Conservation (phyloP, 2,113 vertebrate genomes). For the Microcebus jonahi region DNA sequence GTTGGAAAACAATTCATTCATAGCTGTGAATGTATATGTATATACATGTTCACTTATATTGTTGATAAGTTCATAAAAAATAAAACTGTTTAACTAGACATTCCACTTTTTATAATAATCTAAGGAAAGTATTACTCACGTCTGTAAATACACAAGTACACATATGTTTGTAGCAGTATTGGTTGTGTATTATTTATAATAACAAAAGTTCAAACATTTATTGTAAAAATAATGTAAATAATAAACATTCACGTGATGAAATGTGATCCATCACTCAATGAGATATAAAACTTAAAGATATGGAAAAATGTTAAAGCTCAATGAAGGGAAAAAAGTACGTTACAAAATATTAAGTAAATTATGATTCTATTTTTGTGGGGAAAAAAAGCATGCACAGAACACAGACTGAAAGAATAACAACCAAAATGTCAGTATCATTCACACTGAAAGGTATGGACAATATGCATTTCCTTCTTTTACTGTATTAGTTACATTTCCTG, state of each 20-base stretch:
- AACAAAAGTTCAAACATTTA: background rate
- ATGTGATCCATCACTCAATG: background rate
- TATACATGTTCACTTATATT: background rate
- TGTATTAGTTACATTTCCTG: background rate
- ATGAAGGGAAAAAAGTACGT: background rate
- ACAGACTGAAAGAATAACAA: background rate
- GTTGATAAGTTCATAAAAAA: background rate
- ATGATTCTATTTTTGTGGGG: background rate
- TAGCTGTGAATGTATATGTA: background rate
- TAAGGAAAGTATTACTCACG: background rate
- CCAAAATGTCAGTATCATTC: background rate
- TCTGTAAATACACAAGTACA: background rate
- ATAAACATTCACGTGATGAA: background rate
- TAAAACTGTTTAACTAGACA: background rate
- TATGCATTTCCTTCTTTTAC: background rate
- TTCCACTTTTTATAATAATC: background rate
- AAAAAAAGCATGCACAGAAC: background rate
- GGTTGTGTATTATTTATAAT: background rate
- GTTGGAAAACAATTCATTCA: background rate
- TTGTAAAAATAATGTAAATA: background rate
- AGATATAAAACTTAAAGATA: background rate
- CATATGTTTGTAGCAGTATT: background rate
- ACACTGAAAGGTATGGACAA: background rate
- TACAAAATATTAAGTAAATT: background rate
- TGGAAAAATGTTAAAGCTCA: background rate